phyloP scores from a whole-genome alignment of 2,888 invertebrate genomes.

The Cerceris rybyensis region DNA sequence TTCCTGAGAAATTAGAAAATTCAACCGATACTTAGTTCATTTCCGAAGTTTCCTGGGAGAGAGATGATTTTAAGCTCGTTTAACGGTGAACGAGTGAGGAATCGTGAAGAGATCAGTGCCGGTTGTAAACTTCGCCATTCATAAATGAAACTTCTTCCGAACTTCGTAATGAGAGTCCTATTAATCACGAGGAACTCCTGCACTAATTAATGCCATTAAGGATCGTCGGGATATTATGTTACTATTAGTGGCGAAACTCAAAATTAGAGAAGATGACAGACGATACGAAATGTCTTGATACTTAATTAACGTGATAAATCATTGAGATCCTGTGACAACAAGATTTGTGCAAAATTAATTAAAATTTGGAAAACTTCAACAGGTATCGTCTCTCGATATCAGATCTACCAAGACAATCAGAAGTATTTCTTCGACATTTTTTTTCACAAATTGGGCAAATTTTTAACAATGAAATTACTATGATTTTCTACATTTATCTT shows the following conservation, averaged over 20 bases:
- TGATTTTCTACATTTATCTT: too few relatives aligned
- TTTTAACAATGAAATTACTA: too few relatives aligned
- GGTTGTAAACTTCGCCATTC: not conserved
- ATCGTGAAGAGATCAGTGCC: not conserved
- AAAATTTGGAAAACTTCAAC: too few relatives aligned
- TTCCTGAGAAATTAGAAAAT: too few relatives aligned
- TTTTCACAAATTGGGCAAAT: too few relatives aligned
- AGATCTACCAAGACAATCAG: too few relatives aligned
- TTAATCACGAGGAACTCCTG: conserved; percentile 48
- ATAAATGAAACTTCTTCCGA: conserved; percentile 40
- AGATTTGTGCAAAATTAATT: too few relatives aligned
- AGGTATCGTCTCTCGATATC: too few relatives aligned
- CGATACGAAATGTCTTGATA: not conserved
- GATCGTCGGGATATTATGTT: conserved; percentile 32
- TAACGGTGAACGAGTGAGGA: not conserved
- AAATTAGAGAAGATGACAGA: not conserved
- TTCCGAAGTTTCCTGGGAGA: not conserved
- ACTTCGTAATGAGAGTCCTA: conserved; percentile 39
- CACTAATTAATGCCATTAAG: conserved; percentile 55
- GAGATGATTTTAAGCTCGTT: not conserved
- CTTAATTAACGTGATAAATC: not conserved
- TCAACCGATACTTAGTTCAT: not conserved
- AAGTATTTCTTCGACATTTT: too few relatives aligned
- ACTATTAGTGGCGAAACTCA: conserved; percentile 10
- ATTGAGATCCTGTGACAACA: too few relatives aligned